Evolutionary conservation across 2,113 vertebrate species (phyloP).

Genomic region (Oryzias woworae): DNA sequence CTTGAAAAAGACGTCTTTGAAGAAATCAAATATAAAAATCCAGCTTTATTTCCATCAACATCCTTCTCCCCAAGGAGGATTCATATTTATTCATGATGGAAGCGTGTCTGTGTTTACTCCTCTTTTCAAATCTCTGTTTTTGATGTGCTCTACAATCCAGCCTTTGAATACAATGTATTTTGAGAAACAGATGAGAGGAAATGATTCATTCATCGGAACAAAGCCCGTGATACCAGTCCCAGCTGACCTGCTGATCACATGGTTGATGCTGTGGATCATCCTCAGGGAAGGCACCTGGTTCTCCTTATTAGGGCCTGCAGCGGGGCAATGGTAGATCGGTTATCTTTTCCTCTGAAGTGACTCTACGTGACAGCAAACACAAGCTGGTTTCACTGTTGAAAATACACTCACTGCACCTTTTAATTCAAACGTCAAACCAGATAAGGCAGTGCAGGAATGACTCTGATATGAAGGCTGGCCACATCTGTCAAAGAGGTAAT

Average conservation of each 20-base stretch:
- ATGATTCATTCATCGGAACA: constrained; percentile 64
- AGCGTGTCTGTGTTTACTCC: constrained; percentile 16
- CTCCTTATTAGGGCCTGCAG: constrained; percentile 51
- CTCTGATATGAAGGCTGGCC: constrained; percentile 34
- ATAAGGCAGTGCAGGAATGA: constrained; percentile 46
- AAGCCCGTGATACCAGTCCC: constrained; percentile 48
- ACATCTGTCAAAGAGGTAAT: constrained; percentile 55
- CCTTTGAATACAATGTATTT: constrained; percentile 51
- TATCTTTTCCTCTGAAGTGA: constrained; percentile 44
- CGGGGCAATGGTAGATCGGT: constrained; percentile 25
- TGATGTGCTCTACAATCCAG: constrained; percentile 47
- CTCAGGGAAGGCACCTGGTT: constrained; percentile 11
- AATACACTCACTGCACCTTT: constrained; percentile 30
- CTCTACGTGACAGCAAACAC: constrained; percentile 51
- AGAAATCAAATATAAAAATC: constrained; percentile 29
- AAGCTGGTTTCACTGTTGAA: constrained; percentile 36
- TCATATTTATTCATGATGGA: constrained; percentile 43
- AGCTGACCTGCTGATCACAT: constrained; percentile 56
- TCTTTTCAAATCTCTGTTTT: constrained; percentile 40
- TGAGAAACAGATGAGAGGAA: constrained; percentile 60
- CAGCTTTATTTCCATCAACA: constrained; percentile 28
- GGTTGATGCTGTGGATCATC: constrained; percentile 56
- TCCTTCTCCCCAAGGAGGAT: constrained; percentile 31
- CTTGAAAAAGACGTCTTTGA: constrained; percentile 5
- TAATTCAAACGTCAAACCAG: constrained; percentile 55